Evolutionary conservation across 2,888 invertebrate species (phyloP), one percentile per base, ranked within the genome.

Genomic region (Cryptophagus acutangulus): DNA sequence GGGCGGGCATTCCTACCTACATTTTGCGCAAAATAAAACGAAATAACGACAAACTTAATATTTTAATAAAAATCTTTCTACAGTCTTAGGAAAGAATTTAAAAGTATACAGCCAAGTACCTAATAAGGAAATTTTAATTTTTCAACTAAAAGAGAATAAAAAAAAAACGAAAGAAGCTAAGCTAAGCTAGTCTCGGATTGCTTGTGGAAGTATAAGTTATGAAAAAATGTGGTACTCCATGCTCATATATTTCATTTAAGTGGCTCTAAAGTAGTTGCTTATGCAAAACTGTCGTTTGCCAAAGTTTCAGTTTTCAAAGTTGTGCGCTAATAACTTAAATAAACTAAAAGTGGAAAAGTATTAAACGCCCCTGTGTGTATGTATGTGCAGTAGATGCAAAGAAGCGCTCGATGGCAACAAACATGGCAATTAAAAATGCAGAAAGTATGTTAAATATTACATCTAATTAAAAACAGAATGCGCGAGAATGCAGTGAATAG

Each of bases 201-300:
- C 33, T n/a, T 25, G 36, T 26, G 41, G 37, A 39, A 46, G 47
- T 44, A 30, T 41, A 39, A 41, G 35, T 40, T 28, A 40, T 26
- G 45, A 46, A 43, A 43, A 45, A n/a, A 40, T 41, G 38, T 34
- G 46, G 45, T 42, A 46, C 43, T 42, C 41, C 37, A 26, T 39
- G 45, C 47, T 45, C 50, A 51, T 52, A 52, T 49, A 52, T 54
- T 54, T 51, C 48, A 49, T 48, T 41, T 44, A 49, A 49, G 51
- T 50, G 51, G 50, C 50, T 39, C 47, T 47, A 46, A 54, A 58
- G 49, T 56, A 50, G 54, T 58, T 56, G 50, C 49, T 58, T 57
- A 58, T 56, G 58, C 58, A 57, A 56, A 56, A 56, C 49, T 55
- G 58, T 54, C 57, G 57, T 56, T 55, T 52, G 51, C 46, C 43